phyloP scores from a whole-genome alignment of 2,113 vertebrate species.

The Campylorhamphus procurvoides region DNA sequence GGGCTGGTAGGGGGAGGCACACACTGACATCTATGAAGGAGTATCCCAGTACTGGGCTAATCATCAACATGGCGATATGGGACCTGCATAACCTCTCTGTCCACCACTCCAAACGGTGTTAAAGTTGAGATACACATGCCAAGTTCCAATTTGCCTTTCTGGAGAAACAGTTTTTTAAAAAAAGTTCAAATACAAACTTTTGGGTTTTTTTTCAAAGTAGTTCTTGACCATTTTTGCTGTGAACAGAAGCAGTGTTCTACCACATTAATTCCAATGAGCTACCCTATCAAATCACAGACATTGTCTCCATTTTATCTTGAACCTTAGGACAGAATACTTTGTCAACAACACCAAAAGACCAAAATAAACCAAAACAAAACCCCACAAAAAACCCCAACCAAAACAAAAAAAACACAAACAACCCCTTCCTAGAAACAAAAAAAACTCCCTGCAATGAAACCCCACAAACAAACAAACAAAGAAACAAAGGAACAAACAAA shows the following conservation, averaged over 20 bases:
- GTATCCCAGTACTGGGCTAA: background rate
- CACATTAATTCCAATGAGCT: background rate
- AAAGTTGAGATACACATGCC: background rate
- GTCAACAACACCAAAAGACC: background rate
- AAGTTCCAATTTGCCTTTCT: background rate
- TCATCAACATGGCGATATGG: too few species aligned
- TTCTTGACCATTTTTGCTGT: background rate
- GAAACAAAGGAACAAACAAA: background rate
- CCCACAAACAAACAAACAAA: background rate
- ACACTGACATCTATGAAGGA: fast-evolving
- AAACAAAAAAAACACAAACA: background rate
- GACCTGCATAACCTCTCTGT: background rate
- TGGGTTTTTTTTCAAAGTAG: background rate
- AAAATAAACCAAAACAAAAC: background rate
- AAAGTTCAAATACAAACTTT: background rate
- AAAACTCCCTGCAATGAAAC: background rate
- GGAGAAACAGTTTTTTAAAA: background rate
- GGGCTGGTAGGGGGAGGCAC: background rate
- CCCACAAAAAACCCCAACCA: background rate
- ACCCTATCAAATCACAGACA: background rate
- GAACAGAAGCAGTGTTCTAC: background rate
- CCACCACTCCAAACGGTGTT: background rate
- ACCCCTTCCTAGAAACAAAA: background rate
- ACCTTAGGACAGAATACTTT: background rate
- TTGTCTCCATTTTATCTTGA: background rate